phyloP scores from a whole-genome alignment of 1,140 invertebrate genomes.

The Gonatopus flavifemur region DNA sequence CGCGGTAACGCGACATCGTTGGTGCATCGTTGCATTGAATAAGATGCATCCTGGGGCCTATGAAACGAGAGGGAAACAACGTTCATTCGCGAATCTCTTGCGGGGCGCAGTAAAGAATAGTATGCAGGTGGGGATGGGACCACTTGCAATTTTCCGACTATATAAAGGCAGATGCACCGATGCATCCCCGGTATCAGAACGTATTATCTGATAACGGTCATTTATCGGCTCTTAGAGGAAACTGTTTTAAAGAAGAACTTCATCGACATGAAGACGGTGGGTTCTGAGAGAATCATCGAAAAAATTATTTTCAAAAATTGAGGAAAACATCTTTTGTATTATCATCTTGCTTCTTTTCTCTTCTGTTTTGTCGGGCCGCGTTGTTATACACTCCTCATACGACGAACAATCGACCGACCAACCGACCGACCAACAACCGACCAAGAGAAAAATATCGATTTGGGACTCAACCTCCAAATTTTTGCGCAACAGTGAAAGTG shows the following conservation, averaged over 20 bases:
- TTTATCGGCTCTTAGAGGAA: constrained; percentile 41
- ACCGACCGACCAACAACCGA: not conserved
- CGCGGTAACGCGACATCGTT: no score
- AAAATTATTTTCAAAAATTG: no score
- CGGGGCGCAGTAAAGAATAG: no score
- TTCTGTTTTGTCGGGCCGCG: no score
- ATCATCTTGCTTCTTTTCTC: no score
- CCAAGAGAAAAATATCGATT: constrained; percentile 6
- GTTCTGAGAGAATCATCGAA: no score
- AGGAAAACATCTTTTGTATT: no score
- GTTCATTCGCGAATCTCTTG: constrained; percentile 22
- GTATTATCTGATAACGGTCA: no score
- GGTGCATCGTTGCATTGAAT: constrained; percentile 21
- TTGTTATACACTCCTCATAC: no score
- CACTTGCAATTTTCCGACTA: constrained; percentile 48
- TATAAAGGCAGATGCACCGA: constrained; percentile 48
- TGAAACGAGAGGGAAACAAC: constrained; percentile 23
- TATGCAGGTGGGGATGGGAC: constrained; percentile 34
- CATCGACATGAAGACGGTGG: constrained; percentile 45
- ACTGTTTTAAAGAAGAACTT: constrained; percentile 6
- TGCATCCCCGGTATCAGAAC: constrained; percentile 40
- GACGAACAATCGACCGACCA: no score
- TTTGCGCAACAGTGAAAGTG: constrained; percentile 52
- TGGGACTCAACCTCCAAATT: constrained; percentile 14
- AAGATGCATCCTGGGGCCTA: constrained; percentile 26